Base-by-base conservation (phyloP, 2,888 invertebrate species). In the Sesia bembeciformis region DNA sequence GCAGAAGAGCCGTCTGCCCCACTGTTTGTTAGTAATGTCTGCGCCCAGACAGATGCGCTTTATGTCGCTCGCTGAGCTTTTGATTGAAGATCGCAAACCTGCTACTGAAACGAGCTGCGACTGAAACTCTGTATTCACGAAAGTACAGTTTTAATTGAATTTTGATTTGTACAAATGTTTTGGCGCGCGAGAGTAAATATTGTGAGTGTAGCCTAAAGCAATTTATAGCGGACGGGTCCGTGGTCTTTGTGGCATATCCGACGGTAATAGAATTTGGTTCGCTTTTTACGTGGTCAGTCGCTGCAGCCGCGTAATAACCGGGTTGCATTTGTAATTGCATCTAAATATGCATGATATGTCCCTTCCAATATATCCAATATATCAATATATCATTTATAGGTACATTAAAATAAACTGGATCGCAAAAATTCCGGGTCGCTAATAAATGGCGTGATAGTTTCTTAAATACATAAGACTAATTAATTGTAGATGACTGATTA, bases 221-320 rank as follows among this genome's bases (percentile, higher is more conserved):
- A 89, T 89, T 88, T 86, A 80, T 75, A 78, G 76, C 82, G 81
- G 77, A 77, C 74, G 71, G 76, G 69, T 71, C 76, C 75, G 84
- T 75, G 88, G 85, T 86, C 89, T 89, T 87, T 87, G 89, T 88
- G 88, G 87, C 83, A 86, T 88, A 88, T 88, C 82, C 81, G 77
- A 70, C 76, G 74, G 86, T 88, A 89, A 89, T 88, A 87, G 89
- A 89, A 89, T 89, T 89, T 84, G 84, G 86, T 78, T 69, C 81
- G 86, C 84, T 89, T 89, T 89, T 89, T 89, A 86, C 83, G 81
- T 73, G 80, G 81, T 75, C 74, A 74, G 70, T 74, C 73, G 74
- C 74, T 74, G 69, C 58, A 60, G 71, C 80, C 80, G 74, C 79
- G 81, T 83, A 86, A 86, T 84, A 77, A 79, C 78, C 64, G 70